These are phyloP conservation scores for Hyla sarda DNA, from an alignment of 2,113 vertebrate genomes.

Conservation along the genomic window DNA sequence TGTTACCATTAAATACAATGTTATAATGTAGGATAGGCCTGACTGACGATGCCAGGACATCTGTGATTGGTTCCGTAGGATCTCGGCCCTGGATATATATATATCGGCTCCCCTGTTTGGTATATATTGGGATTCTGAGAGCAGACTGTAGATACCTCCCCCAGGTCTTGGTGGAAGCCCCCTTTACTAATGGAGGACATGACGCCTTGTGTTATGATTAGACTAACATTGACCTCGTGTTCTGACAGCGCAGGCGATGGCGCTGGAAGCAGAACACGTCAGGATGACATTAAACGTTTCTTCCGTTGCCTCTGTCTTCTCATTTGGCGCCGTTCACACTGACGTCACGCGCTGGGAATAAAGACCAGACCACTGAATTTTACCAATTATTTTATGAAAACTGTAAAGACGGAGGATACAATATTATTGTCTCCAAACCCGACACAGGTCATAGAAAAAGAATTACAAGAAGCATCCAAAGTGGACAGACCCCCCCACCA, in stretches of 20 bases:
- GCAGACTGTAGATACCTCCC: not conserved
- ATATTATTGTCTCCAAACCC: conserved; percentile 31
- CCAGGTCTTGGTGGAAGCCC: too few species aligned
- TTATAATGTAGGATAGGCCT: not conserved
- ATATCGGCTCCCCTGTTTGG: not conserved
- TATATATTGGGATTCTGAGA: not conserved
- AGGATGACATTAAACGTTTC: not conserved
- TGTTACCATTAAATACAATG: not conserved
- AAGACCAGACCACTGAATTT: not conserved
- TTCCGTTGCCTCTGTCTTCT: not conserved
- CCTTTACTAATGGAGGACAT: not conserved
- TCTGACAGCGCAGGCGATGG: too few species aligned
- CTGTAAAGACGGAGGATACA: conserved; percentile 51
- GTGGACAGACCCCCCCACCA: conserved; percentile 2
- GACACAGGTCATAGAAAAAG: conserved; percentile 50
- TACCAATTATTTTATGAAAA: conserved; percentile 57
- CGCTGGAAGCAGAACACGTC: not conserved
- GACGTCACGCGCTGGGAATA: too few species aligned
- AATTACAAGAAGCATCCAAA: conserved; percentile 54
- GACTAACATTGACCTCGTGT: not conserved
- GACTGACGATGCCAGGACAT: not conserved
- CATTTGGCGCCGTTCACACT: not conserved
- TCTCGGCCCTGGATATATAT: not conserved
- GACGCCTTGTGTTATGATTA: not conserved
- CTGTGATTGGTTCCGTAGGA: not conserved